Conservation (phyloP, 2,888 invertebrate species). For the Coleophora deauratella region DNA sequence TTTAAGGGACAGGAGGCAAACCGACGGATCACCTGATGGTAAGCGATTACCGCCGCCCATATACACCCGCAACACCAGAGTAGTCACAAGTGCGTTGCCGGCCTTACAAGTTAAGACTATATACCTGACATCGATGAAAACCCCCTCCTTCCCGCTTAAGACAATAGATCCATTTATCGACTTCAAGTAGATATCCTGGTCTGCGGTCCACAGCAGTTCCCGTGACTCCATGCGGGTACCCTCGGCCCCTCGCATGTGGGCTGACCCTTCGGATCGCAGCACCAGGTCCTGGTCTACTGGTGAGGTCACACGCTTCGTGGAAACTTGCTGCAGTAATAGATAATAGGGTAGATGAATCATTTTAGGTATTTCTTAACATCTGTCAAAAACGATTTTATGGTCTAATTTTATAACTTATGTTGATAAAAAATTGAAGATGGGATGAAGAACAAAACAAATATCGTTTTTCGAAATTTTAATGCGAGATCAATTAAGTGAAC, state of each 20-base stretch:
- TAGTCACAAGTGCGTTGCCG: too few relatives aligned
- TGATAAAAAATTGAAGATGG: too few relatives aligned
- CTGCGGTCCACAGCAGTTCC: constrained; percentile 82
- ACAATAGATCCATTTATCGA: constrained; percentile 84
- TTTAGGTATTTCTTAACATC: neutral
- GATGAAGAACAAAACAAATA: too few relatives aligned
- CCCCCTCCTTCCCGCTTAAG: constrained; percentile 79
- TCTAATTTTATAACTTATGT: too few relatives aligned
- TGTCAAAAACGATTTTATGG: too few relatives aligned
- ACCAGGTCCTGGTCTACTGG: constrained; percentile 79
- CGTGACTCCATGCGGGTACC: constrained; percentile 83
- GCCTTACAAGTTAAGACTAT: too few relatives aligned
- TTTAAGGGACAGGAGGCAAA: too few relatives aligned
- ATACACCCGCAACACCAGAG: too few relatives aligned
- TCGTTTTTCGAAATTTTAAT: too few relatives aligned
- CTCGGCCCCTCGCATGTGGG: constrained; percentile 85
- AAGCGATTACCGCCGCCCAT: too few relatives aligned
- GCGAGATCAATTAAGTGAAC: too few relatives aligned
- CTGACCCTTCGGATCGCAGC: constrained; percentile 79
- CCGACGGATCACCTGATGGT: too few relatives aligned
- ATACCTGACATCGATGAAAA: constrained; percentile 78
- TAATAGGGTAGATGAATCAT: neutral
- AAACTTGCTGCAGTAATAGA: constrained; percentile 67
- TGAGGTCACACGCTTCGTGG: constrained; percentile 82
- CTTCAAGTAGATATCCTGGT: constrained; percentile 84